Evolutionary conservation across 2,113 vertebrate genomes (phyloP).

Genomic region (Stigmatopora nigra): DNA sequence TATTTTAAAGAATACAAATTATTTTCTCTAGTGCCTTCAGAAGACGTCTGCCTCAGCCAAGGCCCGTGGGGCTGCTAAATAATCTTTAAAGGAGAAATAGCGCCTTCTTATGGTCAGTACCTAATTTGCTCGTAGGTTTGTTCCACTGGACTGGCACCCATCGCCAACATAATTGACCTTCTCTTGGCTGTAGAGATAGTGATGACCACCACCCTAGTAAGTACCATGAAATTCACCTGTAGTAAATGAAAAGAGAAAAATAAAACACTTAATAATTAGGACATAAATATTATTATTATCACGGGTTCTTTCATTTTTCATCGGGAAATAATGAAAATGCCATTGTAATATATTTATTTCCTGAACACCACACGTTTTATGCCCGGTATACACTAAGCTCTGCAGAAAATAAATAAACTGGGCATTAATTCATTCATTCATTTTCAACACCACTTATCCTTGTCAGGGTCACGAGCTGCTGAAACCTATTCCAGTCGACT

Average conservation of each 20-base stretch:
- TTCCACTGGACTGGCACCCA: constrained; percentile 59
- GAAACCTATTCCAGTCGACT: too few species aligned
- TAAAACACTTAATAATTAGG: neutral
- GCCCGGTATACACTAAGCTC: too few species aligned
- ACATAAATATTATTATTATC: neutral
- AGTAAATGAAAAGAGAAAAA: neutral
- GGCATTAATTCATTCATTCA: too few species aligned
- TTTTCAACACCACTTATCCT: too few species aligned
- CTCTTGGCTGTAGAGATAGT: constrained; percentile 72
- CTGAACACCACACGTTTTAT: neutral
- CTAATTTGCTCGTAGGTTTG: constrained; percentile 70
- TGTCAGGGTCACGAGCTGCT: too few species aligned
- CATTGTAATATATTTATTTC: neutral
- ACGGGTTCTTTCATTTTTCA: too few species aligned
- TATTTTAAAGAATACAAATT: constrained; percentile 28
- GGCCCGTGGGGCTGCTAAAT: constrained; percentile 2
- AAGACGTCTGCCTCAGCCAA: constrained; percentile 11
- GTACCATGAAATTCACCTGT: constrained; percentile 73
- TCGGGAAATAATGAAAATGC: neutral
- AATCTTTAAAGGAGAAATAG: constrained; percentile 51
- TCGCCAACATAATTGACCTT: constrained; percentile 70
- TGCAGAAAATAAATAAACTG: too few species aligned
- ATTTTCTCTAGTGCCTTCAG: constrained; percentile 11
- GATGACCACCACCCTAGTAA: constrained; percentile 70
- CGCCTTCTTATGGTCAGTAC: constrained; percentile 67